Percentiles rank a stretch among this genome's conserved stretches.
Conservation (phyloP, 2,888 invertebrate genomes). For the Ormia ochracea region DNA sequence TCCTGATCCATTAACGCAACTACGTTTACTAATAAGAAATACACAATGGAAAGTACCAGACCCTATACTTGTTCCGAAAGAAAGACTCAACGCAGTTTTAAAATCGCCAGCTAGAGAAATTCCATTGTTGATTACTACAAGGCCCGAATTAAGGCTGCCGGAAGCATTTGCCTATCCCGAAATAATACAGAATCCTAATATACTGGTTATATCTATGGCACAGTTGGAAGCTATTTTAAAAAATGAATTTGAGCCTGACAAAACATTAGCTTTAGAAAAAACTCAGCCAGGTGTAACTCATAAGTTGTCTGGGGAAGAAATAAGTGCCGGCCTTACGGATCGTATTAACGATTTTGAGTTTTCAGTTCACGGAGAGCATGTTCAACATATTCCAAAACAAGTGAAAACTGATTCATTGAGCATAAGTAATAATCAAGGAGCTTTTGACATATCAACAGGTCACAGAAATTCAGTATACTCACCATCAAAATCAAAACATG, state of each 20-base stretch:
- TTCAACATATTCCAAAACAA: slow-evolving; percentile 8
- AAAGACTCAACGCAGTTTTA: slow-evolving; percentile 83
- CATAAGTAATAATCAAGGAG: neutral
- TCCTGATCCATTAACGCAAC: slow-evolving; percentile 83
- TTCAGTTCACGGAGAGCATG: neutral
- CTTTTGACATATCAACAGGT: neutral
- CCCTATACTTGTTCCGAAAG: slow-evolving; percentile 88
- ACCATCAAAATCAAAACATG: neutral
- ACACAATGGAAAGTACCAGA: slow-evolving; percentile 86
- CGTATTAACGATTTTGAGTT: neutral
- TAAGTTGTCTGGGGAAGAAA: neutral
- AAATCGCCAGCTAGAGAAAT: slow-evolving; percentile 86
- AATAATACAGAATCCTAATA: slow-evolving; percentile 86
- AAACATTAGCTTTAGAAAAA: slow-evolving; percentile 22
- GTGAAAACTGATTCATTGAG: neutral
- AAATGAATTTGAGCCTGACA: slow-evolving; percentile 77
- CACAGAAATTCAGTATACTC: neutral
- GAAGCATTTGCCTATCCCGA: slow-evolving; percentile 85
- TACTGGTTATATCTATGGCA: slow-evolving; percentile 85
- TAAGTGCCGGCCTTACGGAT: slow-evolving; percentile 5
- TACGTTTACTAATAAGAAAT: slow-evolving; percentile 83
- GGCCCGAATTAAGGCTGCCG: slow-evolving; percentile 85
- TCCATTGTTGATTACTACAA: slow-evolving; percentile 83
- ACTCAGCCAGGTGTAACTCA: neutral
- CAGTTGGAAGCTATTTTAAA: slow-evolving; percentile 83